Conservation (phyloP, 2,888 invertebrate species). For the Phorcus lineatus region DNA sequence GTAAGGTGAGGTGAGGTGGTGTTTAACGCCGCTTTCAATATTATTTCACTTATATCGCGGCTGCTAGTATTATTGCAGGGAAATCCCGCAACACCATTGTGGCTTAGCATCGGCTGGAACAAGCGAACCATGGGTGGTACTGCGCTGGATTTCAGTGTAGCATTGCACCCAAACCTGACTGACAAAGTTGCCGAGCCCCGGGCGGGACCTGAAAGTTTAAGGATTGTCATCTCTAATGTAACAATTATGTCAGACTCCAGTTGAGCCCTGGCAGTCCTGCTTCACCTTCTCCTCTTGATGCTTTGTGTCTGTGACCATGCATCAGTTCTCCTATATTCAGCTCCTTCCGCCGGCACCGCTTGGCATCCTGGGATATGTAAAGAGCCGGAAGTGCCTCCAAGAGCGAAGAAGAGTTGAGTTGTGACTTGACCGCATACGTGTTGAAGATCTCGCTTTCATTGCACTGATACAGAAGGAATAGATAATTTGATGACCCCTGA, state of each 20-base stretch:
- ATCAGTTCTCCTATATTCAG: neutral
- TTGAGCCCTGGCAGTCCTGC: neutral
- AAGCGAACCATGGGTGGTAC: too few species aligned
- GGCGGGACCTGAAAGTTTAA: neutral
- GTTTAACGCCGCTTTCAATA: too few species aligned
- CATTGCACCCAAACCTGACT: too few species aligned
- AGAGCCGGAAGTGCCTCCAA: neutral
- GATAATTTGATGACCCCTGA: too few species aligned
- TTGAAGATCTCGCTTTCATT: neutral
- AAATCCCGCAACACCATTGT: too few species aligned
- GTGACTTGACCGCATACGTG: neutral
- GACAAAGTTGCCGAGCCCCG: neutral
- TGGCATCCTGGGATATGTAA: neutral
- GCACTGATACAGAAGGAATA: neutral
- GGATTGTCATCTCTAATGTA: neutral
- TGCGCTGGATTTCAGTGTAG: too few species aligned
- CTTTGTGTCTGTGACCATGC: neutral
- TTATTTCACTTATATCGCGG: too few species aligned
- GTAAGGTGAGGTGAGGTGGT: too few species aligned
- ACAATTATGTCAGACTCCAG: too few species aligned
- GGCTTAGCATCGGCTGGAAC: too few species aligned
- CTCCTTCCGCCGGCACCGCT: neutral
- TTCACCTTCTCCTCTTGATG: neutral
- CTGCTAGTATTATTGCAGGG: too few species aligned
- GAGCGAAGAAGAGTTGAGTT: neutral